These are phyloP conservation scores for Atractosteus spatula DNA, from an alignment of 2,113 vertebrate genomes.

Conservation along the genomic window DNA sequence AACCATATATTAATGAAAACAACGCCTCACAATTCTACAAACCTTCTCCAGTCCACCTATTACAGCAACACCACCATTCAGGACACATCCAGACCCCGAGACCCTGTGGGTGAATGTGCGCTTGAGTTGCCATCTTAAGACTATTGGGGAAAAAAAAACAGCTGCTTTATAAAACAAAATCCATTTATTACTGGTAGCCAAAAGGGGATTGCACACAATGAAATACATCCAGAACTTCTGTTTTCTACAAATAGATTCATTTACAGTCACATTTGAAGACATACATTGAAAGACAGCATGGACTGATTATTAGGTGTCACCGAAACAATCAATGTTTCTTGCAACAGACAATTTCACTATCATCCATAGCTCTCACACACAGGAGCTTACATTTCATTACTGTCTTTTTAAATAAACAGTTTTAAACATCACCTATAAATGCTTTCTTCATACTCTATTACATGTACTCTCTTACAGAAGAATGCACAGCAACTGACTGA, in stretches of 20 bases:
- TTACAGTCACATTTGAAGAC: background rate
- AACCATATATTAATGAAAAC: too few species aligned
- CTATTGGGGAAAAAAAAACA: background rate
- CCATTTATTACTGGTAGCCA: conserved; percentile 9
- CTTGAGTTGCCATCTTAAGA: background rate
- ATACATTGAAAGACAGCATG: conserved; percentile 1
- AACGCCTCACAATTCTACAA: too few species aligned
- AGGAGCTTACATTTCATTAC: background rate
- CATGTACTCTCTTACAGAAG: too few species aligned
- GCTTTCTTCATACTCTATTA: too few species aligned
- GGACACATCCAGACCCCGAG: too few species aligned
- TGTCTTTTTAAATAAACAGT: background rate
- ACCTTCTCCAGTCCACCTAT: too few species aligned
- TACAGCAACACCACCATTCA: too few species aligned
- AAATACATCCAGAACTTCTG: background rate
- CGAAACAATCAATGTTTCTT: background rate
- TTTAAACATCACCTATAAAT: too few species aligned
- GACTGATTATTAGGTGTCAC: background rate
- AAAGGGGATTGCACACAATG: background rate
- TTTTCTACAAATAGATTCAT: background rate
- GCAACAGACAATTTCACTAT: background rate
- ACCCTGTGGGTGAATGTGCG: background rate
- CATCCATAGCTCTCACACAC: background rate
- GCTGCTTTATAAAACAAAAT: conserved; percentile 7
- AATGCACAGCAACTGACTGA: too few species aligned